These are phyloP conservation scores for Oreohelix idahoensis DNA, from an alignment of 1,140 invertebrate genomes.

Conservation along the genomic window DNA sequence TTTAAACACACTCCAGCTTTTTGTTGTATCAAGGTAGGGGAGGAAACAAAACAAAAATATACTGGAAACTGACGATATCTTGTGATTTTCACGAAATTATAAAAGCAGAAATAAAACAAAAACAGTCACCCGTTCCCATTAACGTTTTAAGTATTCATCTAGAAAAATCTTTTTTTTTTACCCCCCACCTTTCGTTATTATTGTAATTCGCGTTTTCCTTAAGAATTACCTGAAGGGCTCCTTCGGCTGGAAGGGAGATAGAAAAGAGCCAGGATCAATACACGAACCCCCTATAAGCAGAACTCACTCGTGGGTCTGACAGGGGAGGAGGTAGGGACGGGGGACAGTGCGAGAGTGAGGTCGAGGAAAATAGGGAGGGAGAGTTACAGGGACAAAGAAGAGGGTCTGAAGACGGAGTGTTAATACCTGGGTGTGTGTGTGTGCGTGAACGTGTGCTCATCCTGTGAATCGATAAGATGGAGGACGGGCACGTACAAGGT, in stretches of 20 bases:
- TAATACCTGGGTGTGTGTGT: constrained; percentile 31
- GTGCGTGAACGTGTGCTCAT: constrained; percentile 16
- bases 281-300: background rate
- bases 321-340: background rate
- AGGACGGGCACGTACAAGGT: background rate
- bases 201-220: background rate
- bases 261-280: background rate
- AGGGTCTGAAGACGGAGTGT: background rate
- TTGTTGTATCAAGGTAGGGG: background rate
- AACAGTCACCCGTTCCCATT: background rate
- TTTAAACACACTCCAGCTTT: background rate
- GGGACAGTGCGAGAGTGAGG: background rate
- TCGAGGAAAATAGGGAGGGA: background rate
- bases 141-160: background rate
- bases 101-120: background rate
- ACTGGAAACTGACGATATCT: background rate
- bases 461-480: background rate
- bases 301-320: background rate
- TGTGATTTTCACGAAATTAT: background rate
- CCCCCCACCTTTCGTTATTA: background rate
- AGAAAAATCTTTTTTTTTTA: no score
- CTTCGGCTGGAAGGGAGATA: background rate
- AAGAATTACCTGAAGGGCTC: constrained; percentile 8
- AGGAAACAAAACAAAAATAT: background rate
- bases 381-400: background rate